phyloP scores from a whole-genome alignment of 2,113 vertebrate species.

The Lagopus muta region DNA sequence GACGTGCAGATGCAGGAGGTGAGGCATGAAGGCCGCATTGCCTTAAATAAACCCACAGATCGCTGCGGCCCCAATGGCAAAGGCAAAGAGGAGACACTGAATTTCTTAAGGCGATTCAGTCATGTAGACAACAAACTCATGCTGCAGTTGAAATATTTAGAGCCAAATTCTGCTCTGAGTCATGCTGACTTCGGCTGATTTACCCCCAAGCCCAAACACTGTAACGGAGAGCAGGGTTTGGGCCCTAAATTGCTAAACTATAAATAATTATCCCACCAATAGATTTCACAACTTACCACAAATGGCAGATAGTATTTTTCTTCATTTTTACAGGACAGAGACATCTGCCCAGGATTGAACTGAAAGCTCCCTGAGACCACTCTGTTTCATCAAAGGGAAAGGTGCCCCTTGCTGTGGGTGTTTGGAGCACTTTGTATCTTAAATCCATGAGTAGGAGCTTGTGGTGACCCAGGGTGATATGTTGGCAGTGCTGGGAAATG shows the following conservation, averaged over 20 bases:
- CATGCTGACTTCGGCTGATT: neutral
- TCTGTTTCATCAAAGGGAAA: neutral
- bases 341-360: neutral
- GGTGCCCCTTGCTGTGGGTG: rapidly evolving
- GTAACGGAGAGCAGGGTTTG: neutral
- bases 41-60: constrained; percentile 19
- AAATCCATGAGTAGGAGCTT: neutral
- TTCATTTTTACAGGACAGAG: neutral
- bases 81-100: constrained; percentile 45
- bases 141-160: neutral
- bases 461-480: neutral
- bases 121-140: constrained; percentile 53
- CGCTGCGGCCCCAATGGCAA: neutral
- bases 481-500: too few species aligned
- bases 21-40: neutral
- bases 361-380: neutral
- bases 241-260: neutral
- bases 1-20: neutral
- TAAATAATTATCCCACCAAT: neutral
- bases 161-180: constrained; percentile 43
- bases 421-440: neutral
- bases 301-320: rapidly evolving
- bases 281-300: rapidly evolving
- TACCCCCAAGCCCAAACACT: neutral
- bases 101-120: constrained; percentile 38